Base-by-base conservation (phyloP, 2,888 invertebrate species). In the Pseudococcus viburni region DNA sequence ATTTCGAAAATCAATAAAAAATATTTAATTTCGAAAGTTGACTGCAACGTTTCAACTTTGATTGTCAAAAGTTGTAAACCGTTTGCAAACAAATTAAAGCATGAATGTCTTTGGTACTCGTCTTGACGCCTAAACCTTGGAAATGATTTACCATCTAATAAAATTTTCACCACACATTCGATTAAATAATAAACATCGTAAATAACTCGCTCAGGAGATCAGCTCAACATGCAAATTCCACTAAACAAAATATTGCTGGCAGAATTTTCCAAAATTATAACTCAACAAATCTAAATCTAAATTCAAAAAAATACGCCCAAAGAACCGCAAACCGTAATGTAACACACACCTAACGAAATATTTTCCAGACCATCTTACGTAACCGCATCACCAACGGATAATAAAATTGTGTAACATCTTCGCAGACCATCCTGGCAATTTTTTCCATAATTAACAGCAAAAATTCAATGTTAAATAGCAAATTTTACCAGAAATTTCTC, bases 401-500 rank as follows among this genome's bases (percentile, higher is more conserved):
- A 64, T 64, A 22, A 64, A 22, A 19, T 64, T 64, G 64, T 22
- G 64, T 64, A 64, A 64, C 22, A 64, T 64, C 22, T 64, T 64
- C 64, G 64, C 22, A 64, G 22, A 64, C 22, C 64, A 64, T 64
- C 12, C 15, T 15, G 0, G 12, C 15, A 51, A 1, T 22, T 12
- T 64, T 64, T 64, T 64, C 22, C 19, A 64, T 22, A 64, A 19
- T 59, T 12, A 19, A 64, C 64, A 22, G 64, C 64, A 64, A 64
- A 64, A 64, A 22, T 64, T 64, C 64, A 64, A 64, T 64, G 64
- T 64, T 64, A 64, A 64, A 64, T 64, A 64, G 22, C 64, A n/a
- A 59, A 59, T n/a, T 59, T n/a, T n/a, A n/a, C 59, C n/a, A 4
- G 59, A 59, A 59, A 59, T 7, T 59, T n/a, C n/a, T 51, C 55